phyloP scores from a whole-genome alignment of 2,888 invertebrate genomes.

The Neocrepidodera transversa region DNA sequence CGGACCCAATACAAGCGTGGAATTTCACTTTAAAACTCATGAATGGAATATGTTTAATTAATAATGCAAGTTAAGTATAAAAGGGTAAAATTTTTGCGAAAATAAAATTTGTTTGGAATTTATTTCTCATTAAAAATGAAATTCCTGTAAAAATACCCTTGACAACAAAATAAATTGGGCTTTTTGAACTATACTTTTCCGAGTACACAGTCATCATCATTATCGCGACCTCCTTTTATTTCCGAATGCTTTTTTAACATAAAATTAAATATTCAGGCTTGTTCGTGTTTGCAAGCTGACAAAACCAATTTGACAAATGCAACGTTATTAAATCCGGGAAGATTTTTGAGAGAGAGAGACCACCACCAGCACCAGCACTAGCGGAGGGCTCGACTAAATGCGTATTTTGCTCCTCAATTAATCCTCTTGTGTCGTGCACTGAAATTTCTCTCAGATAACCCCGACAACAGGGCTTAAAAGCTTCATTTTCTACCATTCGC shows the following conservation, averaged over 20 bases:
- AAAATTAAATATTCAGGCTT: slow-evolving; percentile 24
- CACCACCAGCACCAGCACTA: slow-evolving; percentile 19
- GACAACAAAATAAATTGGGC: slow-evolving; percentile 6
- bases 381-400: slow-evolving; percentile 31
- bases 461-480: slow-evolving; percentile 46
- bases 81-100: too few relatives aligned
- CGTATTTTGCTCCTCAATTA: slow-evolving; percentile 40
- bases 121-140: too few relatives aligned
- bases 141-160: neutral
- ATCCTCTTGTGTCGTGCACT: slow-evolving; percentile 47
- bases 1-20: too few relatives aligned
- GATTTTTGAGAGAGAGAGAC: slow-evolving; percentile 17
- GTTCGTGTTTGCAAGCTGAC: slow-evolving; percentile 24
- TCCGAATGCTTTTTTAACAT: slow-evolving; percentile 6
- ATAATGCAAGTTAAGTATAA: too few relatives aligned
- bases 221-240: slow-evolving; percentile 11
- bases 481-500: slow-evolving; percentile 42
- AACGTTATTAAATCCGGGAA: slow-evolving; percentile 37
- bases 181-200: neutral
- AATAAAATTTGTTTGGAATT: too few relatives aligned
- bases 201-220: slow-evolving; percentile 11
- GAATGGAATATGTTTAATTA: too few relatives aligned
- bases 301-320: slow-evolving; percentile 39
- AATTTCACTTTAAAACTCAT: too few relatives aligned
- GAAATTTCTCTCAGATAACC: slow-evolving; percentile 44